phyloP scores from a whole-genome alignment of 2,113 vertebrate species.

The Oncorhynchus tshawytscha region DNA sequence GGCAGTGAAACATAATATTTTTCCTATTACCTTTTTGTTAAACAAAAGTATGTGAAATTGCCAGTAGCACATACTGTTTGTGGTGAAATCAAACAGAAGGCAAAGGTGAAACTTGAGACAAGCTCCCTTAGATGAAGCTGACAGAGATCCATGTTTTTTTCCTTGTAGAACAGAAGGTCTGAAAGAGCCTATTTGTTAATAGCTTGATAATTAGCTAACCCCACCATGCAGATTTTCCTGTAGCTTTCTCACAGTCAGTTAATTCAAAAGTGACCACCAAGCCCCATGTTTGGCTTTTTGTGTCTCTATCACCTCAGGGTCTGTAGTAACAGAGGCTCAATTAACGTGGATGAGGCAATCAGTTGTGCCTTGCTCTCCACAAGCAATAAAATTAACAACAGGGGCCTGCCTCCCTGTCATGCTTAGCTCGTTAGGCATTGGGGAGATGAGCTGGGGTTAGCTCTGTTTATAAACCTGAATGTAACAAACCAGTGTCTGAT shows the following conservation, averaged over 20 bases:
- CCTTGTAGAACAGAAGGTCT: neutral
- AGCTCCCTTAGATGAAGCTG: constrained; percentile 3
- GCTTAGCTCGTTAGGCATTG: neutral
- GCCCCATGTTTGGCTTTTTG: constrained; percentile 8
- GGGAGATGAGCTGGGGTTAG: neutral
- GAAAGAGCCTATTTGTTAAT: constrained; percentile 25
- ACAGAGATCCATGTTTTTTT: constrained; percentile 18
- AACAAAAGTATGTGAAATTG: constrained; percentile 39
- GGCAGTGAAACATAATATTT: constrained; percentile 90
- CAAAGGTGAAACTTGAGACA: constrained; percentile 17
- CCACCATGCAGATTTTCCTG: neutral
- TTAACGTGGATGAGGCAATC: constrained; percentile 28
- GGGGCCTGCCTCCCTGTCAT: constrained; percentile 2
- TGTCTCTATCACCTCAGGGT: constrained; percentile 8
- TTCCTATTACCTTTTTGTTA: constrained; percentile 55
- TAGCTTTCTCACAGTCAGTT: constrained; percentile 7
- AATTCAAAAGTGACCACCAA: neutral
- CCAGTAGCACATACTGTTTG: constrained; percentile 17
- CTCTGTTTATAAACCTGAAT: neutral
- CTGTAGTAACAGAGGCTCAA: constrained; percentile 25
- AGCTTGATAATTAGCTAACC: constrained; percentile 16
- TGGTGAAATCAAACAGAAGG: constrained; percentile 34
- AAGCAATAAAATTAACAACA: constrained; percentile 23
- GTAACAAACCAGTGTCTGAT: neutral
- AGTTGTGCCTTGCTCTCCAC: constrained; percentile 9